Percentiles rank a stretch among this genome's conserved stretches.
Conservation (phyloP, 2,888 invertebrate species). For the Nebria brevicollis region DNA sequence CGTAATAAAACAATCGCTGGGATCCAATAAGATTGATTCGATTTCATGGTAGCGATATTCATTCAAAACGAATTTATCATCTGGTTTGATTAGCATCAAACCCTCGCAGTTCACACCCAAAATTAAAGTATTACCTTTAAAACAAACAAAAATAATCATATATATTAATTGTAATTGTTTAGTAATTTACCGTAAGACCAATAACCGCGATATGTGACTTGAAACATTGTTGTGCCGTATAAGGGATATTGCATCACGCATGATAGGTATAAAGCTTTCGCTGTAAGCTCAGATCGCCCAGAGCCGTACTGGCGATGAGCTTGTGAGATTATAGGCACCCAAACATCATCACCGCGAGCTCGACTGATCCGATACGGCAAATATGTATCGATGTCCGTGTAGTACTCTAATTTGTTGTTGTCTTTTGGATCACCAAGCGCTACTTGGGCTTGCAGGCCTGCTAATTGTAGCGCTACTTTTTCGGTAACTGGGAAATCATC, state of each 20-base stretch:
- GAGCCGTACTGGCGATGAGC: slow-evolving; percentile 91
- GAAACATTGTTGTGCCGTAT: slow-evolving; percentile 66
- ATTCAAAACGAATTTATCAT: slow-evolving; percentile 90
- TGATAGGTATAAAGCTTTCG: slow-evolving; percentile 91
- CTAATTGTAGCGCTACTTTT: slow-evolving; percentile 92
- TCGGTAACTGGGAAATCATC: slow-evolving; percentile 96
- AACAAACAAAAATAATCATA: too few relatives aligned
- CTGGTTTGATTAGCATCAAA: slow-evolving; percentile 88
- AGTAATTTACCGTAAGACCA: slow-evolving; percentile 80
- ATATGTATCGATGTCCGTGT: slow-evolving; percentile 91
- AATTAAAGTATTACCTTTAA: slow-evolving; percentile 66
- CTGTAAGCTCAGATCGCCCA: slow-evolving; percentile 89
- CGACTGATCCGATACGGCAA: slow-evolving; percentile 85
- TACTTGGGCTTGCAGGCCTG: slow-evolving; percentile 94
- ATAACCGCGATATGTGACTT: slow-evolving; percentile 91
- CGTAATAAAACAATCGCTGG: slow-evolving; percentile 91
- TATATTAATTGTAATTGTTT: too few relatives aligned
- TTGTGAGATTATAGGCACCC: slow-evolving; percentile 88
- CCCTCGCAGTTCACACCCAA: slow-evolving; percentile 92
- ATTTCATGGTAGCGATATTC: slow-evolving; percentile 92
- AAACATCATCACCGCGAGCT: slow-evolving; percentile 82
- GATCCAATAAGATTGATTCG: slow-evolving; percentile 90
- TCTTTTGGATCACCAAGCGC: slow-evolving; percentile 87
- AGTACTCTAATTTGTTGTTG: slow-evolving; percentile 83
- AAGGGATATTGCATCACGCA: slow-evolving; percentile 97